Conservation (phyloP, 2,797 vertebrate species). For the Propithecus deckenii region DNA sequence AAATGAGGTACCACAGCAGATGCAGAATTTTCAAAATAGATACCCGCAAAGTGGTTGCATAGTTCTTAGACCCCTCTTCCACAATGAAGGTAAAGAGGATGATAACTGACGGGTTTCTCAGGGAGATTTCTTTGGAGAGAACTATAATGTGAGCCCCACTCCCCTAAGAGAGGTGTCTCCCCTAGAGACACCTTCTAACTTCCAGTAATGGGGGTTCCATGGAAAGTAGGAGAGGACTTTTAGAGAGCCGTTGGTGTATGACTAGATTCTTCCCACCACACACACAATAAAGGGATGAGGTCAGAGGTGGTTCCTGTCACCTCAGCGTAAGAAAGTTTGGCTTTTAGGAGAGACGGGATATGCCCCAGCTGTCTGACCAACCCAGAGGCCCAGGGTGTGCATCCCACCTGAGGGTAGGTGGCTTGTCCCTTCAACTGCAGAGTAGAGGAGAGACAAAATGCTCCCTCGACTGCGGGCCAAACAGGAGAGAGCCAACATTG, state of each 20-base stretch:
- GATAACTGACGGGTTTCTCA: neutral
- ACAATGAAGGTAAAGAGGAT: neutral
- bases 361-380: neutral
- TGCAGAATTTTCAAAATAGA: neutral
- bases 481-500: neutral
- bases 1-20: neutral
- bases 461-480: neutral
- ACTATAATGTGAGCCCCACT: neutral
- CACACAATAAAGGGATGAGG: too few relatives aligned
- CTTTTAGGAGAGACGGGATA: neutral
- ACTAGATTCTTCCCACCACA: neutral
- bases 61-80: neutral
- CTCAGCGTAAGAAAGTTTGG: neutral
- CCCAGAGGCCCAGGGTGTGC: neutral
- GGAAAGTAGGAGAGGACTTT: neutral
- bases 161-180: neutral
- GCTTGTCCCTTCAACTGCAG: neutral
- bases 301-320: neutral
- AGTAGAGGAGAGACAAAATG: neutral
- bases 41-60: neutral
- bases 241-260: neutral
- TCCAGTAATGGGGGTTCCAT: neutral
- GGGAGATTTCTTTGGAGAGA: neutral
- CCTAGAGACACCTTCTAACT: neutral
- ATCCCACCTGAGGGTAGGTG: neutral